Percentiles rank a stretch among this genome's conserved stretches.
phyloP scores from a whole-genome alignment of 2,797 vertebrate genomes.

The Danio choprae region DNA sequence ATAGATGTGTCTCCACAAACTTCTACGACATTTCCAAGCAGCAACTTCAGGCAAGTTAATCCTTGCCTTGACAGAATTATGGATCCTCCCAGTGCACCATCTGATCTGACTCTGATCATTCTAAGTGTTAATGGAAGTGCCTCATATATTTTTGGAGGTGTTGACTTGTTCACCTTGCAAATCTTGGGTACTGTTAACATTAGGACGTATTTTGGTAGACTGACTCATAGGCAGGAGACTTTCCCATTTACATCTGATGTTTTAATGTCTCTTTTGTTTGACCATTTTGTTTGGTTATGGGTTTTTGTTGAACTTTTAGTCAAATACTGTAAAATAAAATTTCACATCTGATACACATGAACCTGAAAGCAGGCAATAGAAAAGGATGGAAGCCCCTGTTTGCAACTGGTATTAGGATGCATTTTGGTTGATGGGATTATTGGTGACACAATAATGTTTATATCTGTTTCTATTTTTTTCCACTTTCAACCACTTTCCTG shows the following conservation, averaged over 20 bases:
- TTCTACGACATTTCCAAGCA: conserved; percentile 43
- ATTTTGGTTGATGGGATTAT: too few relatives aligned
- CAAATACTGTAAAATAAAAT: too few relatives aligned
- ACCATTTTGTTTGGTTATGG: too few relatives aligned
- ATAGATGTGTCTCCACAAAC: conserved; percentile 49
- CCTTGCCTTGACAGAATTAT: conserved; percentile 54
- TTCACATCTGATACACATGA: too few relatives aligned
- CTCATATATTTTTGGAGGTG: conserved; percentile 35
- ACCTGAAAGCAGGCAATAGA: too few relatives aligned
- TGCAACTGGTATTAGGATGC: too few relatives aligned
- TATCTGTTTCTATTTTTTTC: too few relatives aligned
- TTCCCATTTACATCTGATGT: too few relatives aligned
- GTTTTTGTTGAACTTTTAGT: too few relatives aligned
- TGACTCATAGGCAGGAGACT: not conserved
- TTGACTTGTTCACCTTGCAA: conserved; percentile 25
- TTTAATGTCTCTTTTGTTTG: not conserved
- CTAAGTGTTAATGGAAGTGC: conserved; percentile 38
- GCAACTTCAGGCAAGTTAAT: conserved; percentile 54
- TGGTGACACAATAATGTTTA: too few relatives aligned
- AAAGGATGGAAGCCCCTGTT: too few relatives aligned
- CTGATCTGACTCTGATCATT: conserved; percentile 49
- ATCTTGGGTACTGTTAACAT: conserved; percentile 4
- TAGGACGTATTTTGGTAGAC: not conserved
- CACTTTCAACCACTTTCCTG: too few relatives aligned
- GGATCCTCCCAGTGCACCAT: conserved; percentile 38